Conservation (phyloP, 2,113 vertebrate species). For the Galbula dea region DNA sequence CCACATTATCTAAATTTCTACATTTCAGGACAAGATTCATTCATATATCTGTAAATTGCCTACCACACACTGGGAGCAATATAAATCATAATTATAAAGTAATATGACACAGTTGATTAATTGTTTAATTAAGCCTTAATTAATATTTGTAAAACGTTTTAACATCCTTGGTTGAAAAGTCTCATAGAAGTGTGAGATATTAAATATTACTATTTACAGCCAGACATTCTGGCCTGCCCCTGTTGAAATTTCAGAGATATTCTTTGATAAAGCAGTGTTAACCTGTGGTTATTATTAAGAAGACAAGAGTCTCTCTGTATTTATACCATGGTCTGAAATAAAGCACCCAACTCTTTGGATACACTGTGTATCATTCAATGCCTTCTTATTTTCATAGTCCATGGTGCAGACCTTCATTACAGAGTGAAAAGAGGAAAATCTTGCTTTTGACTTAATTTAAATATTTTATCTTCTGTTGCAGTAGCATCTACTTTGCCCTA, state of each 20-base stretch:
- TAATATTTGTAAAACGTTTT: constrained; percentile 68
- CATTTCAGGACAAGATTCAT: constrained; percentile 32
- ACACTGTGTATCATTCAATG: background rate
- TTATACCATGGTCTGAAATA: background rate
- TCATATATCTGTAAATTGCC: constrained; percentile 47
- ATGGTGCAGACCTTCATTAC: background rate
- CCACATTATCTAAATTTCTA: constrained; percentile 44
- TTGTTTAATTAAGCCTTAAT: constrained; percentile 70
- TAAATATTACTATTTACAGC: constrained; percentile 48
- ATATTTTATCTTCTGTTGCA: background rate
- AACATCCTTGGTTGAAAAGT: constrained; percentile 52
- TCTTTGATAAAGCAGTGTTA: constrained; percentile 23
- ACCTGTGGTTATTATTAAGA: background rate
- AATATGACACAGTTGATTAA: constrained; percentile 65
- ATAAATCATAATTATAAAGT: constrained; percentile 64
- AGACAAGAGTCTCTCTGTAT: background rate
- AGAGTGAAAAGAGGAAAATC: background rate
- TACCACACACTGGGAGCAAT: constrained; percentile 43
- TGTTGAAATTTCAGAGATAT: constrained; percentile 18
- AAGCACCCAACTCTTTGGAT: background rate
- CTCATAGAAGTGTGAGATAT: constrained; percentile 2
- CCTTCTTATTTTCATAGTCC: background rate
- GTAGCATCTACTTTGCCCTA: background rate
- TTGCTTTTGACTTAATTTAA: background rate
- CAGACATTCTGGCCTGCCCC: background rate